These are phyloP conservation scores for Hippocampus zosterae DNA, from an alignment of 2,113 vertebrate genomes.

Conservation along the genomic window DNA sequence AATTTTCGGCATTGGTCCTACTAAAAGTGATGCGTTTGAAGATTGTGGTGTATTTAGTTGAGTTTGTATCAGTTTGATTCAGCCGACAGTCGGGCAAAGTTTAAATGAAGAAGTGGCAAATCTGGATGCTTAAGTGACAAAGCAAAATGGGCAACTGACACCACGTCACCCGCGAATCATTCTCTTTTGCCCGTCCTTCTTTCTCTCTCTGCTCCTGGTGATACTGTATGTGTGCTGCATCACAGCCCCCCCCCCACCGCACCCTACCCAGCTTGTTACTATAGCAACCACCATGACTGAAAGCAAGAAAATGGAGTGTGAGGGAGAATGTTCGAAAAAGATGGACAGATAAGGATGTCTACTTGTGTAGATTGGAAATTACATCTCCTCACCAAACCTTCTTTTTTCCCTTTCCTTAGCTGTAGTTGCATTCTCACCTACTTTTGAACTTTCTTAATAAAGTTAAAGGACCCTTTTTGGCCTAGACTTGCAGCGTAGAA, in stretches of 20 bases:
- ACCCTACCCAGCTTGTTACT: slow-evolving; percentile 58
- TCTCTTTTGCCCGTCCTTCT: slow-evolving; percentile 31
- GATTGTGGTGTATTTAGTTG: not conserved
- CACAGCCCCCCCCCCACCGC: slow-evolving; percentile 42
- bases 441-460: not conserved
- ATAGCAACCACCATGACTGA: slow-evolving; percentile 59
- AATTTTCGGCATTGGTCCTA: not conserved
- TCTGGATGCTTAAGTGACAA: not conserved
- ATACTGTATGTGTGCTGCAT: slow-evolving; percentile 57
- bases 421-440: too few species aligned
- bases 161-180: slow-evolving; percentile 34
- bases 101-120: not conserved
- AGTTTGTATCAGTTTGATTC: not conserved
- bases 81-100: not conserved
- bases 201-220: slow-evolving; percentile 20
- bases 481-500: slow-evolving; percentile 1
- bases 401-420: not conserved
- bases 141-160: not conserved
- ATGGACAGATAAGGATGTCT: slow-evolving; percentile 33
- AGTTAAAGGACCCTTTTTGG: not conserved
- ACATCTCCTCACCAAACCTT: not conserved
- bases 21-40: not conserved
- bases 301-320: slow-evolving; percentile 40
- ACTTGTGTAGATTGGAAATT: slow-evolving; percentile 6
- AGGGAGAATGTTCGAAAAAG: slow-evolving; percentile 29